Evolutionary conservation across 2,113 vertebrate species (phyloP), one percentile per base, ranked within the genome.

Genomic region (Morone chrysops): DNA sequence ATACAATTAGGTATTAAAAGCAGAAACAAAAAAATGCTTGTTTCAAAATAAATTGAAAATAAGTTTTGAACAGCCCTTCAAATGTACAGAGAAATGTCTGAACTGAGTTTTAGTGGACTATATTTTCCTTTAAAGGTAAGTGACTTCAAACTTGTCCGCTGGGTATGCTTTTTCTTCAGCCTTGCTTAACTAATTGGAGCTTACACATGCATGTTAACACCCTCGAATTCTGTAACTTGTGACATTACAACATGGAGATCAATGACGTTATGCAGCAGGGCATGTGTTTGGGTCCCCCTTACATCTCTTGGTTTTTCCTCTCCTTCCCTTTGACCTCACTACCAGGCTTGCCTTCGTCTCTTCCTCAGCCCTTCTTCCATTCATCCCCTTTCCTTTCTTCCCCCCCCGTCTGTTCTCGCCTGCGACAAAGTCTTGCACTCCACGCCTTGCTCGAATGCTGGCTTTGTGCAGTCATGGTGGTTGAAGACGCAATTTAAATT

Each of bases 401-500:
- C 70, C 43, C 70, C 59, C 48, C 31, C 5, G 17, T 70, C 83
- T 72, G 65, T 20, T 47, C 31, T 70, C 2, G 65, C 74, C 82
- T 25, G 25, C 31, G 20, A 87, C 81, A 54, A 74, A 62, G 31
- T 72, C 63, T 75, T 85, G 61, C 70, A 18, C 72, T 78, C 57
- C 56, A 20, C 11, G 11, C 43, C 59, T 80, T 4, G 66, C 67
- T 80, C 22, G 9, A 62, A 77, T 36, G 17, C 59, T 40, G 75
- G 79, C 48, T 77, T 77, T 70, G 54, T 78, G 75, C 67, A 54
- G 75, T 80, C 80, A 8, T 47, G 36, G 57, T 36, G 83, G 66
- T 77, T 79, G 85, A 83, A 84, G 80, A 84, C 16, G 62, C 82
- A 81, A 90, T 93, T 92, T 92, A 92, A 31, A 94, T 94, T 89